Evolutionary conservation across 2,888 invertebrate species (phyloP).

Genomic region (Trachelus iudaicus): DNA sequence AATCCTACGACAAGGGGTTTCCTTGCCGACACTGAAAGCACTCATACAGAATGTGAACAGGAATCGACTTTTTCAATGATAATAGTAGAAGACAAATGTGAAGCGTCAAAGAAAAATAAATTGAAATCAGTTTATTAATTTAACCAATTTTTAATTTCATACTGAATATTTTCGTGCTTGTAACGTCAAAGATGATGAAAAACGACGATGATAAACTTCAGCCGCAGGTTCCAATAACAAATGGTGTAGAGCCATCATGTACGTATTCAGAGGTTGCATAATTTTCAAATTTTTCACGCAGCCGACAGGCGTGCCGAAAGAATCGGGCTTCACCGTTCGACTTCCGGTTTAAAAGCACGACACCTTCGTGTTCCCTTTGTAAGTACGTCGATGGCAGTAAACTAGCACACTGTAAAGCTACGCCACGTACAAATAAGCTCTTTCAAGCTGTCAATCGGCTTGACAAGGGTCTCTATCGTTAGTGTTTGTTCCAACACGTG

Average conservation of each 20-base stretch:
- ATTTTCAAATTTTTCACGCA: constrained; percentile 35
- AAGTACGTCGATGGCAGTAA: not conserved
- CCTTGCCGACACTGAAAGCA: not conserved
- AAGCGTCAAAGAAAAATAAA: not conserved
- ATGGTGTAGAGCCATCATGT: not conserved
- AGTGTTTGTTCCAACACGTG: constrained; percentile 22
- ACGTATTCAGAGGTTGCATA: constrained; percentile 21
- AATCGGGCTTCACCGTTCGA: constrained; percentile 19
- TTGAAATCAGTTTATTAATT: not conserved
- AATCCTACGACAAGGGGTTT: not conserved
- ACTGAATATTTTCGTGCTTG: not conserved
- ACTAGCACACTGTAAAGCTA: not conserved
- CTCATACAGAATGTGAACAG: not conserved
- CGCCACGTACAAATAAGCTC: constrained; percentile 28
- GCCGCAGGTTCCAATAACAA: not conserved
- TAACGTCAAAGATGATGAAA: not conserved
- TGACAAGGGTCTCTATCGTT: constrained; percentile 33
- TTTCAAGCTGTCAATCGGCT: constrained; percentile 32
- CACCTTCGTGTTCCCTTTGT: not conserved
- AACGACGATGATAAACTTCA: not conserved
- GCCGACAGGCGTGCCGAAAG: constrained; percentile 15
- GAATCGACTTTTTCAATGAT: not conserved
- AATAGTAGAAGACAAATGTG: not conserved
- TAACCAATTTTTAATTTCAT: not conserved
- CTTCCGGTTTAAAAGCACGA: constrained; percentile 8